Evolutionary conservation across 2,113 vertebrate genomes (phyloP).

Genomic region (Salvator merianae): DNA sequence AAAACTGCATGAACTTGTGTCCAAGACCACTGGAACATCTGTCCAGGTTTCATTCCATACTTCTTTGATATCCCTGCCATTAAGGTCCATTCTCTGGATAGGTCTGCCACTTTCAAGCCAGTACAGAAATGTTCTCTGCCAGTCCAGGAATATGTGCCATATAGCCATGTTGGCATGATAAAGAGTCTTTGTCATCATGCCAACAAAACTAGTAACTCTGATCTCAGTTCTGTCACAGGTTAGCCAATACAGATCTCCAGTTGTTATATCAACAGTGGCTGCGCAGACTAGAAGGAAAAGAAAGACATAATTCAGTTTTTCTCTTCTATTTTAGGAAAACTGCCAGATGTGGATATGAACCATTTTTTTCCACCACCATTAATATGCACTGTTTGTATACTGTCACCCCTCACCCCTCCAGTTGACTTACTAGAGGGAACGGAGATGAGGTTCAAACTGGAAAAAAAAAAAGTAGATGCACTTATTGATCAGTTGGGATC

Average conservation of each 20-base stretch:
- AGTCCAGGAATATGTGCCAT: conserved; percentile 79
- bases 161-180: conserved; percentile 74
- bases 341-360: neutral
- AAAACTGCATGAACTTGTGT: conserved; percentile 77
- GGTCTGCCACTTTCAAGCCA: conserved; percentile 78
- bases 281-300: conserved; percentile 75
- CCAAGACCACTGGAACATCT: conserved; percentile 68
- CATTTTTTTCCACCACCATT: neutral
- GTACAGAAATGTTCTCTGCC: conserved; percentile 76
- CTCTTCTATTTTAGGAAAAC: neutral
- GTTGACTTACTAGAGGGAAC: no score
- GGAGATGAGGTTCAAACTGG: no score
- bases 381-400: no score
- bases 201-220: conserved; percentile 57
- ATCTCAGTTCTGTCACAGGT: conserved; percentile 80
- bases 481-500: no score
- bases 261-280: conserved; percentile 79
- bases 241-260: conserved; percentile 83
- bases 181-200: conserved; percentile 56
- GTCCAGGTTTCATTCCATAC: conserved; percentile 73
- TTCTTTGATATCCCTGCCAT: conserved; percentile 66
- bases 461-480: no score
- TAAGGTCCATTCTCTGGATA: conserved; percentile 77
- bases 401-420: no score
- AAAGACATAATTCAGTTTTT: neutral